A percentile compares a stretch with the other conserved stretches of the same genome.
These are phyloP conservation scores for Chondrilla cf. caribensis DNA, from an alignment of 37 sponge, comb jelly and placozoan genomes.

Conservation along the genomic window DNA sequence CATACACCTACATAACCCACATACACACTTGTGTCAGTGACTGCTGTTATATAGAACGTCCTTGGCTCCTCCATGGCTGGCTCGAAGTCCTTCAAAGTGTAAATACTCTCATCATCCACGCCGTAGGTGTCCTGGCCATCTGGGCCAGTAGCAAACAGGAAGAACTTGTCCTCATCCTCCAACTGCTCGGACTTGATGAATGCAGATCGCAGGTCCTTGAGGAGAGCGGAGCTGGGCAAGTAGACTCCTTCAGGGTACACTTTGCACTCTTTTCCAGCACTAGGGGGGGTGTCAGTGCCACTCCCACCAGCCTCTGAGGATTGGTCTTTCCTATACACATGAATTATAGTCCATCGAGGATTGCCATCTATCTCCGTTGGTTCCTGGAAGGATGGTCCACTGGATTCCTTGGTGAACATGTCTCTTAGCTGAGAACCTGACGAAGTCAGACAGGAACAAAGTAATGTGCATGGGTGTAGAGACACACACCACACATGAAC, in stretches of 20 bases:
- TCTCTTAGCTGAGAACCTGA: constrained; percentile 9
- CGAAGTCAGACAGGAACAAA: background rate
- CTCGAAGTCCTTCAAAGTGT: constrained; percentile 24
- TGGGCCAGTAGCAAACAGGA: constrained; percentile 38
- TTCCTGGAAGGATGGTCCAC: constrained; percentile 38
- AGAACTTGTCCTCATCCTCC: constrained; percentile 28
- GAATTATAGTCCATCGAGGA: constrained; percentile 53
- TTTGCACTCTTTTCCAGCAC: constrained; percentile 2
- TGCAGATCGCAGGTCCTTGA: constrained; percentile 57
- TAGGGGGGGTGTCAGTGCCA: background rate
- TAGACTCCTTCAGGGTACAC: constrained; percentile 52
- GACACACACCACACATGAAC: too few species aligned
- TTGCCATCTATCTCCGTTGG: constrained; percentile 42
- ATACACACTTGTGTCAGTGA: background rate
- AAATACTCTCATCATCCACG: constrained; percentile 43
- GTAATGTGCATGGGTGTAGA: background rate
- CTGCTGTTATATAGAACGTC: constrained; percentile 23
- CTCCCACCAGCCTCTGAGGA: background rate
- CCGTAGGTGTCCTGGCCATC: constrained; percentile 31
- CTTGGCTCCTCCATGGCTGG: background rate
- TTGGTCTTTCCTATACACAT: background rate
- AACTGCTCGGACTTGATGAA: constrained; percentile 50
- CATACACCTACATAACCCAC: background rate
- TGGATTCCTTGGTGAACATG: background rate
- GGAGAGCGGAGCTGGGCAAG: constrained; percentile 9